These are phyloP conservation scores for Dinoponera quadriceps DNA, from an alignment of 1,140 invertebrate genomes.

Conservation along the genomic window DNA sequence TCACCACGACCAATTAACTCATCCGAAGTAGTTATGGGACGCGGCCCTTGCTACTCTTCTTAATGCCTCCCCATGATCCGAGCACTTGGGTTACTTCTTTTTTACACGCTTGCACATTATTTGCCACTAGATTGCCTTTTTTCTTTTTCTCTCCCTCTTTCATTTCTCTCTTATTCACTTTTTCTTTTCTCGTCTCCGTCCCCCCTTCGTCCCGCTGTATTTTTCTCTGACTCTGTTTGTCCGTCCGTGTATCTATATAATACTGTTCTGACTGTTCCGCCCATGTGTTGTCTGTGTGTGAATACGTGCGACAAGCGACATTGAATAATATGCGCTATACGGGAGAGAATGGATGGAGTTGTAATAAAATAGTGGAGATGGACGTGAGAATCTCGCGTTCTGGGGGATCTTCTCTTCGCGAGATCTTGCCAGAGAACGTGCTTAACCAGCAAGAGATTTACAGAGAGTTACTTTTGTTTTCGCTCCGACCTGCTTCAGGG, in stretches of 20 bases:
- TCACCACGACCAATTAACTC: constrained; percentile 20
- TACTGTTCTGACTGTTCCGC: constrained; percentile 59
- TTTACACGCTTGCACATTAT: constrained; percentile 54
- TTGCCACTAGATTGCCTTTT: constrained; percentile 48
- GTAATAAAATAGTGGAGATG: constrained; percentile 55
- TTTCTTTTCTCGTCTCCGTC: background rate
- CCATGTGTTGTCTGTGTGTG: constrained; percentile 59
- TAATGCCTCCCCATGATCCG: constrained; percentile 41
- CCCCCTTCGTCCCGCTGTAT: constrained; percentile 21
- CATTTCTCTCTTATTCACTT: background rate
- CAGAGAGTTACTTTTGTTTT: constrained; percentile 82
- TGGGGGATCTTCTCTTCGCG: constrained; percentile 64
- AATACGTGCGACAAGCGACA: constrained; percentile 63
- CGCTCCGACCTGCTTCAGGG: constrained; percentile 79
- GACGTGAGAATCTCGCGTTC: constrained; percentile 72
- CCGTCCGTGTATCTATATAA: constrained; percentile 51
- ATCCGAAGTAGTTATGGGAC: constrained; percentile 17
- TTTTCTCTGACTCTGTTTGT: constrained; percentile 55
- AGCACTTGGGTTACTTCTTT: constrained; percentile 63
- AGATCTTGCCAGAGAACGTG: constrained; percentile 67
- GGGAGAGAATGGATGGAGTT: constrained; percentile 65
- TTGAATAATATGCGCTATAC: constrained; percentile 69
- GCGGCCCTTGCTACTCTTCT: constrained; percentile 51
- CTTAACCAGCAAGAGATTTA: constrained; percentile 71
- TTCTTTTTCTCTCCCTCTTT: constrained; percentile 26